A percentile compares a stretch with the other conserved stretches of the same genome.
phyloP scores from a whole-genome alignment of 2,797 vertebrate genomes.

The Nannoperca australis region DNA sequence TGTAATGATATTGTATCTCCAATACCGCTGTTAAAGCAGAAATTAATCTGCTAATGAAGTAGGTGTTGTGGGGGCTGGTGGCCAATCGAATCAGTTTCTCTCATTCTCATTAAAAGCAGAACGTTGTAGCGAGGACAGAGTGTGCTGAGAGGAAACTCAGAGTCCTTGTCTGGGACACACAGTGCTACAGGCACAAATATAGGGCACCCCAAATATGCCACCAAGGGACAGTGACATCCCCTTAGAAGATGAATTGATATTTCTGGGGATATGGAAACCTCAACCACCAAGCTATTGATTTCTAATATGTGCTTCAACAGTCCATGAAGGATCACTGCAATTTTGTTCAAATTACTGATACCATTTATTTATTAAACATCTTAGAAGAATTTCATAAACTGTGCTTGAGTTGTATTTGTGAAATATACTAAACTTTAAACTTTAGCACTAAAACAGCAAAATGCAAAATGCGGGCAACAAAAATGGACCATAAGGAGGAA shows the following conservation, averaged over 20 bases:
- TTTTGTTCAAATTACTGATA: slow-evolving; percentile 4
- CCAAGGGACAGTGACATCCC: slow-evolving; percentile 28
- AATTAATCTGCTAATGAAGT: slow-evolving; percentile 34
- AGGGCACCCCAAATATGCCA: slow-evolving; percentile 61
- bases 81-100: slow-evolving; percentile 39
- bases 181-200: slow-evolving; percentile 52
- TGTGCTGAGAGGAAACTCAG: slow-evolving; percentile 32
- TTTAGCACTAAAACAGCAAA: neutral
- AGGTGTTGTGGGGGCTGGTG: slow-evolving; percentile 27
- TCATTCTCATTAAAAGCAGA: slow-evolving; percentile 33
- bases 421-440: slow-evolving; percentile 6
- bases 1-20: slow-evolving; percentile 7
- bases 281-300: slow-evolving; percentile 9
- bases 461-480: neutral
- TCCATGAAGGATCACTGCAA: neutral
- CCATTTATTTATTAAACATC: neutral
- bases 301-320: slow-evolving; percentile 1
- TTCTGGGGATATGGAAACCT: slow-evolving; percentile 23
- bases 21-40: slow-evolving; percentile 6
- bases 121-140: slow-evolving; percentile 24
- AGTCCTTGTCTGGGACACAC: slow-evolving; percentile 58
- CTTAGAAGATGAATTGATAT: slow-evolving; percentile 41
- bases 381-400: neutral
- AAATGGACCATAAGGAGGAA: neutral
- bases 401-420: neutral